Base-by-base conservation (phyloP, 2,888 invertebrate species). In the Xestia c-nigrum region DNA sequence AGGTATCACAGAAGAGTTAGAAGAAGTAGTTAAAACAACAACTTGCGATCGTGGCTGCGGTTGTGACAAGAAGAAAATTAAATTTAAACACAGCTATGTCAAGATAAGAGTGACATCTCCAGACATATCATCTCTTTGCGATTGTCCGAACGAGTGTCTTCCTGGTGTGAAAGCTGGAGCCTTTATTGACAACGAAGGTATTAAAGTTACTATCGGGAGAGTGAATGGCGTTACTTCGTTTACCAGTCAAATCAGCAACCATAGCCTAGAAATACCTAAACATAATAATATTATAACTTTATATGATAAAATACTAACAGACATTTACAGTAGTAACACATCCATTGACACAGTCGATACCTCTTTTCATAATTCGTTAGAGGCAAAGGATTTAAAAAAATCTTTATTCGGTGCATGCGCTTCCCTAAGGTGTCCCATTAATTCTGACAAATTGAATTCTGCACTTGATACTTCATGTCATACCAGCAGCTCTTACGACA, bases 41-140 rank as follows among this genome's bases (percentile, higher is more conserved):
- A 94, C 90, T 31, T 94, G 94, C 85, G 94, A 95, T 70, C 89
- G 92, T 67, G 94, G 89, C 38, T 95, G 95, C 83, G 95, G 94
- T 6, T 94, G 94, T 86, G 94, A 94, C 76, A 94, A 92, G 82
- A 95, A 94, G 80, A 95, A 94, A 91, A 94, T 95, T 64, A 90
- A 91, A 89, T 95, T 95, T 84, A 95, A 94, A 84, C 94, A 95
- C 57, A 95, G 95, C 83, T 95, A 94, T 57, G 91, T 95, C 0
- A 94, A 94, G 88, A 95, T 95, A 78, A 90, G 92, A 89, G 94
- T 94, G 1, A 94, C 94, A 46, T 94, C 94, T 38, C 94, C 95
- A 6, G 94, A 95, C 71, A 92, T 94, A 85, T 94, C 94, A 6
- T 93, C 94, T 0, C 75, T 94, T 31, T 94, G 94, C 65, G 90